phyloP scores from a whole-genome alignment of 2,113 vertebrate genomes.

The Raja brachyura region DNA sequence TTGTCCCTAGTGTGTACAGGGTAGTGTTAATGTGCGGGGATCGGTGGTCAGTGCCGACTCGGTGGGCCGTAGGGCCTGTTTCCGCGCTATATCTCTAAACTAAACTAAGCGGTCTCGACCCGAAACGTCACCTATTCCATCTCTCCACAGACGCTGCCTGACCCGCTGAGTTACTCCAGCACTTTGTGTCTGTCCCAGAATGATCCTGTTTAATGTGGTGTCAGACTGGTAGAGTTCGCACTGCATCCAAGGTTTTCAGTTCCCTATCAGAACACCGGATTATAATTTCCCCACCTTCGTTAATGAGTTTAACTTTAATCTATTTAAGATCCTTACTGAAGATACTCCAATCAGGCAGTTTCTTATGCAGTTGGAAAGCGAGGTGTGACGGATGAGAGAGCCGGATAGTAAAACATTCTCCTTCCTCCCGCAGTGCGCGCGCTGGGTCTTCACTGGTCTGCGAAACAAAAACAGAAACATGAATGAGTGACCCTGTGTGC shows the following conservation, averaged over 20 bases:
- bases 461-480: slow-evolving; percentile 4
- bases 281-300: neutral
- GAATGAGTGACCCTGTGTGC: neutral
- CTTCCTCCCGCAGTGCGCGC: neutral
- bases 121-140: too few species aligned
- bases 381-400: too few species aligned
- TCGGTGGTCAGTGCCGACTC: too few species aligned
- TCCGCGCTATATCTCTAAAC: too few species aligned
- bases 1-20: too few species aligned
- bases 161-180: too few species aligned
- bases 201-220: neutral
- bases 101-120: too few species aligned
- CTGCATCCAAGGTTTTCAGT: too few species aligned
- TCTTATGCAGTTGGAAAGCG: slow-evolving; percentile 15
- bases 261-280: neutral
- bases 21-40: too few species aligned
- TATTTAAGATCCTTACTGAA: slow-evolving; percentile 20
- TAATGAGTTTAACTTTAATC: slow-evolving; percentile 19
- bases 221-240: neutral
- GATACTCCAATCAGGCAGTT: slow-evolving; percentile 26
- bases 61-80: too few species aligned
- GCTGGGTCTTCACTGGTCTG: slow-evolving; percentile 7
- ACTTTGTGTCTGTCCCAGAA: neutral
- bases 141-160: neutral
- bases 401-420: slow-evolving; percentile 14